Base-by-base conservation (phyloP, 1,140 invertebrate species). In the Papilio glaucus region DNA sequence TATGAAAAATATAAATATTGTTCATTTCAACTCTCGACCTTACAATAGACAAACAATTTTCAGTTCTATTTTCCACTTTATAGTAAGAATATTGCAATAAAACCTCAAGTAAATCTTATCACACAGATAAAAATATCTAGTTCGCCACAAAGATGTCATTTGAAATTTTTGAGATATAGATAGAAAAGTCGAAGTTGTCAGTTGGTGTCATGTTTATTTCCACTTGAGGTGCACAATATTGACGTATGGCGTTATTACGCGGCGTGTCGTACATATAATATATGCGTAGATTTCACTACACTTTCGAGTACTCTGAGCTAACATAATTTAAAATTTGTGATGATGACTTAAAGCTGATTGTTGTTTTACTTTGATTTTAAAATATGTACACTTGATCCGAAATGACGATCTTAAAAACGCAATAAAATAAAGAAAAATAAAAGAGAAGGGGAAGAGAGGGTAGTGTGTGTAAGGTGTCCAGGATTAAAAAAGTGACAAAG, bases 171-270 rank as follows among this genome's bases (percentile, higher is more conserved):
- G 21, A 72, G 74, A 76, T 71, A 75, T 71, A 42, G 49, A 74
- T 69, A 77, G 71, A 75, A 77, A 77, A 79, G 76, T 83, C 68
- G 15, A 61, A 18, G 45, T 33, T 60, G 68, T 78, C 74, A 45
- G 72, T 74, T 76, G 41, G 57, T 65, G 70, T 72, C 62, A 38
- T 78, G 72, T 82, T 77, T 65, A 72, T 72, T 71, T 77, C 74
- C 62, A 68, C 72, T 67, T 76, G 74, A 81, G 53, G n/a, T 57
- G 68, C 70, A 73, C 74, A 78, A 86, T 86, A 84, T 85, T 86
- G 80, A 81, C 76, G 72, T 67, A 13, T 26, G 41, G 72, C 33
- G 76, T 86, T 82, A 85, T 84, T 77, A 4, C 10, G 73, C 78
- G 73, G 76, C 74, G 70, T 77, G 79, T 53, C 67, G 37, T 33